Evolutionary conservation across 35 echinoderm and acorn worm genomes (phyloP), one percentile per base, ranked within the genome.

Genomic region (Chiridota heheva): DNA sequence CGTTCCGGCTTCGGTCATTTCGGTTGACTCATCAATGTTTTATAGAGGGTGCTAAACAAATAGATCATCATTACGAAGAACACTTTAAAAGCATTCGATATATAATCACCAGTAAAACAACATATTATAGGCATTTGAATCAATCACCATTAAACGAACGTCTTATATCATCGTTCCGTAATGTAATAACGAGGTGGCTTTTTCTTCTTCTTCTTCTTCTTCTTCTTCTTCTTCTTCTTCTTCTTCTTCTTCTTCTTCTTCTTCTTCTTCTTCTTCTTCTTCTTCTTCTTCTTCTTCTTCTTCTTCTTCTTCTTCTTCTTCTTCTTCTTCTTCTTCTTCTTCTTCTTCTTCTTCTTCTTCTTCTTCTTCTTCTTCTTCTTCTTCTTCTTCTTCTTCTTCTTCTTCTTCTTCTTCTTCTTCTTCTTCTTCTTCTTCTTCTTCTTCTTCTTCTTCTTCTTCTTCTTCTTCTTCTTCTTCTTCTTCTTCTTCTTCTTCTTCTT

Each of bases 161-260:
- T n/a, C n/a, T n/a, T n/a, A n/a, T n/a, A n/a, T n/a, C n/a, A n/a
- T 20, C 42, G 24, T 30, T 49, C 7, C 22, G 36, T 35, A 33
- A 34, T 48, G 31, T 34, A 12, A 43, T 51, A 49, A 24, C 24
- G 42, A 20, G 40, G 47, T 30, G 8, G 53, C 40, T 77, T 29
- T 32, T 31, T 57, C 8, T n/a, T 45, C 30, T 57, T 10, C 7
- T 8, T 6, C 44, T 15, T 42, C 49, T 65, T 30, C 46, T 67
- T 67, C 66, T 65, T 15, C 66, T 81, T 39, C 27, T 64, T 64
- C 31, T 64, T 64, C 13, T 64, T 64, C 31, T 8, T 64, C 31
- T 17, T 8, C 31, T 64, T 17, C 13, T 64, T 64, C 31, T 8
- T 64, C 29, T 64, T 8, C 31, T 64, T 64, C 29, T 64, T 64